Conservation (phyloP, 2,797 vertebrate species). For the Artibeus jamaicensis region DNA sequence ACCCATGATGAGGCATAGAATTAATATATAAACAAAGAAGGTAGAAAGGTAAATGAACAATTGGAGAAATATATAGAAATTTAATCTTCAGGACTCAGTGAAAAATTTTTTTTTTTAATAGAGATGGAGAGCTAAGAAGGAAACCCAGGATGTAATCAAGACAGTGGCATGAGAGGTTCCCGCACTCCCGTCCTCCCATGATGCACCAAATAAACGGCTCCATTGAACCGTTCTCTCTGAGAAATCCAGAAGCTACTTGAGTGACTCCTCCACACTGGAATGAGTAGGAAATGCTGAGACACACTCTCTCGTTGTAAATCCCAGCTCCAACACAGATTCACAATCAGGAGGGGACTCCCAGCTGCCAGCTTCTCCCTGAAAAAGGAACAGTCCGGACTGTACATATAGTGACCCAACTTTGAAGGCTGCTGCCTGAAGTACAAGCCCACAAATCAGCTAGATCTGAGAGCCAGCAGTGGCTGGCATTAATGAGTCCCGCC, state of each 20-base stretch:
- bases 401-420: neutral
- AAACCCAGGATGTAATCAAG: neutral
- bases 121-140: neutral
- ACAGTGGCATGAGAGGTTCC: neutral
- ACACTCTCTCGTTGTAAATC: neutral
- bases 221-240: neutral
- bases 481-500: neutral
- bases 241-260: neutral
- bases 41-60: neutral
- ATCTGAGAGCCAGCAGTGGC: neutral
- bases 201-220: neutral
- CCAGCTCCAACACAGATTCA: neutral
- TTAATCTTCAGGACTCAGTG: neutral
- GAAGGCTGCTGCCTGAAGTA: neutral
- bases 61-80: neutral
- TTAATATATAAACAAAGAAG: neutral
- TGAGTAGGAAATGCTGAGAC: neutral
- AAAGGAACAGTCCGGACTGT: neutral
- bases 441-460: neutral
- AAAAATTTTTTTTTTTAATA: neutral
- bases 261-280: neutral
- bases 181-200: neutral
- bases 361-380: neutral
- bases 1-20: neutral
- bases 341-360: neutral